Conservation (phyloP, 2,797 vertebrate genomes). For the Oreortyx pictus region DNA sequence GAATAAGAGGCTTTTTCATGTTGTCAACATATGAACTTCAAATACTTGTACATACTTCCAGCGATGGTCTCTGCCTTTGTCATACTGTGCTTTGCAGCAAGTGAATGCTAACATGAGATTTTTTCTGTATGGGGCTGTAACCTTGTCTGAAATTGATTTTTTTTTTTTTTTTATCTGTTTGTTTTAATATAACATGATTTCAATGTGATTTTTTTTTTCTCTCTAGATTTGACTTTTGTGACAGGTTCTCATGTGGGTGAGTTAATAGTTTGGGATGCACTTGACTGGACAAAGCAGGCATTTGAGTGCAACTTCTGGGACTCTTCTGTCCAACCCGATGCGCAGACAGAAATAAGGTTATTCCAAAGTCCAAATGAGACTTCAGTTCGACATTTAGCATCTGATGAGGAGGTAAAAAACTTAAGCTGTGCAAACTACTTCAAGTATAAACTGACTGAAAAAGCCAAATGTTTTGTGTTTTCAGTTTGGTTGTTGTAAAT, state of each 20-base stretch:
- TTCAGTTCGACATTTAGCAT: conserved; percentile 90
- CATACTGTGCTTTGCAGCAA: background rate
- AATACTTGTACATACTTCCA: background rate
- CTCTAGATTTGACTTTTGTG: conserved; percentile 86
- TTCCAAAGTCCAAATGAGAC: conserved; percentile 88
- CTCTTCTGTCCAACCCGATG: conserved; percentile 78
- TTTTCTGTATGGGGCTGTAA: background rate
- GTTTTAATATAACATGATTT: background rate
- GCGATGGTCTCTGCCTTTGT: background rate
- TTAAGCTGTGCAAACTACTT: background rate
- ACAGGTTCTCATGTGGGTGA: conserved; percentile 93
- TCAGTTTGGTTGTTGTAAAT: background rate
- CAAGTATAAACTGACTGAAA: background rate
- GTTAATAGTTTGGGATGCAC: conserved; percentile 91
- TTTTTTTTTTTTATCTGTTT: background rate
- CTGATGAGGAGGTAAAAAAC: conserved; percentile 88
- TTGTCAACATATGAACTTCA: background rate
- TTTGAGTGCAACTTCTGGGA: conserved; percentile 90
- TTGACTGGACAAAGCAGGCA: conserved; percentile 88
- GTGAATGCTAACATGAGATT: background rate
- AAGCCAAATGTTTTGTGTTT: background rate
- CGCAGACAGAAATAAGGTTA: conserved; percentile 87
- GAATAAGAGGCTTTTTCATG: background rate
- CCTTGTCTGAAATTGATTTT: background rate
- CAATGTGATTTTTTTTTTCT: background rate